Evolutionary conservation across 2,888 invertebrate genomes (phyloP).

Genomic region (Ennomos quercinarius): DNA sequence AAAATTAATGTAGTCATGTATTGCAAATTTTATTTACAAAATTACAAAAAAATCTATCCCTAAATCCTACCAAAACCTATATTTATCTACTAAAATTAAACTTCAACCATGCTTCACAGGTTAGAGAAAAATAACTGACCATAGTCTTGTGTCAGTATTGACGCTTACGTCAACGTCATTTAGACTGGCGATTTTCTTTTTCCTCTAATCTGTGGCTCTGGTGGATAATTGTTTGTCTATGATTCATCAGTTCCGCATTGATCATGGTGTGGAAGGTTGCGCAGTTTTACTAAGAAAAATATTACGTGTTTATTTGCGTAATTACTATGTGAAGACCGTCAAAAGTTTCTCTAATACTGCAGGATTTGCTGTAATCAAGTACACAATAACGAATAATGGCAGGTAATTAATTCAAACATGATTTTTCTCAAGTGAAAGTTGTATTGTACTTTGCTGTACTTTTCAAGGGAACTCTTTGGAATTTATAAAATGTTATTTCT

Average conservation of each 20-base stretch:
- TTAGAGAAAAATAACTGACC: too few relatives aligned
- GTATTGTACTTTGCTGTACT: background rate
- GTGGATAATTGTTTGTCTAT: conserved; percentile 25
- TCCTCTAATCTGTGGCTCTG: too few relatives aligned
- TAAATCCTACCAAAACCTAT: too few relatives aligned
- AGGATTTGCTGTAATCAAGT: conserved; percentile 58
- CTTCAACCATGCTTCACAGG: too few relatives aligned
- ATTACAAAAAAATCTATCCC: too few relatives aligned
- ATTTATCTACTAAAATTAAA: too few relatives aligned
- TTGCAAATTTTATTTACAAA: too few relatives aligned
- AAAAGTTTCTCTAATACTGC: conserved; percentile 52
- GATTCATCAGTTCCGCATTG: conserved; percentile 57
- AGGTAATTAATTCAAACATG: conserved; percentile 55
- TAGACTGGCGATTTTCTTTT: too few relatives aligned
- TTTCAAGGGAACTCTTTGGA: conserved; percentile 5
- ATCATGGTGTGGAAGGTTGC: conserved; percentile 58
- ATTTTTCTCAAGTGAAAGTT: conserved; percentile 69
- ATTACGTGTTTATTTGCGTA: conserved; percentile 56
- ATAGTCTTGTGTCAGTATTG: too few relatives aligned
- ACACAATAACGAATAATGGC: conserved; percentile 50
- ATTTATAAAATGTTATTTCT: background rate
- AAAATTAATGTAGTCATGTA: background rate
- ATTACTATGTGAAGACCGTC: conserved; percentile 60
- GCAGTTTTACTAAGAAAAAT: conserved; percentile 51
- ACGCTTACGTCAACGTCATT: too few relatives aligned